Evolutionary conservation across 2,113 vertebrate genomes (phyloP), one percentile per base, ranked within the genome.

Genomic region (Myanophis thanlyinensis): DNA sequence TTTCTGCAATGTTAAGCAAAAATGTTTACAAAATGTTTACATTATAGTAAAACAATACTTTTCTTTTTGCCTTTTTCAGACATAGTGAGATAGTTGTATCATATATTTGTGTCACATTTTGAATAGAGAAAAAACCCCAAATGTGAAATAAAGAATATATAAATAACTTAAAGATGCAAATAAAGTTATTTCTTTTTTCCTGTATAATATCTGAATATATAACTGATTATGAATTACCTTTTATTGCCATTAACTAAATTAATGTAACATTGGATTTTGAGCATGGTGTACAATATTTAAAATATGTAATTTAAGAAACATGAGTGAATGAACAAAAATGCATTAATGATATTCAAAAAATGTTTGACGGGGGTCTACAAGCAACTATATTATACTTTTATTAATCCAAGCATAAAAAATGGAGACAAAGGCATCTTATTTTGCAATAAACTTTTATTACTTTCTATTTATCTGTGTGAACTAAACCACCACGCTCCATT

Each of bases 401-500:
- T 35, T 73, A 73, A 73, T 35, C 4, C 13, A 73, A 18, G 5
- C n/a, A 73, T 2, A 73, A 12, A 73, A 35, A 15, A 1, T 73
- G 13, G n/a, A 67, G 11, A 67, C 11, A 73, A 35, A 35, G 62
- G 62, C 30, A 73, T 73, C 13, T n/a, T 5, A 62, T 93, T 53
- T 93, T 25, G 88, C 54, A 48, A 93, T 73, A 92, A 95, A 93
- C 85, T 93, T 89, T 90, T 93, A 84, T 93, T 90, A 93, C n/a
- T 93, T 94, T 95, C n/a, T 91, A 1, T 5, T 0, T 59, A 94
- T 93, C 85, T 89, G 27, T 67, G 62, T 49, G 88, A 95, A 96
- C 93, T 96, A 88, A 86, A 88, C 88, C 93, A 93, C 88, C 94
- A 95, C 91, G 95, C 95, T 87, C 93, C 62, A 88, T 54, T 87